Conservation (phyloP, 2,113 vertebrate species). For the Myotis lucifugus region DNA sequence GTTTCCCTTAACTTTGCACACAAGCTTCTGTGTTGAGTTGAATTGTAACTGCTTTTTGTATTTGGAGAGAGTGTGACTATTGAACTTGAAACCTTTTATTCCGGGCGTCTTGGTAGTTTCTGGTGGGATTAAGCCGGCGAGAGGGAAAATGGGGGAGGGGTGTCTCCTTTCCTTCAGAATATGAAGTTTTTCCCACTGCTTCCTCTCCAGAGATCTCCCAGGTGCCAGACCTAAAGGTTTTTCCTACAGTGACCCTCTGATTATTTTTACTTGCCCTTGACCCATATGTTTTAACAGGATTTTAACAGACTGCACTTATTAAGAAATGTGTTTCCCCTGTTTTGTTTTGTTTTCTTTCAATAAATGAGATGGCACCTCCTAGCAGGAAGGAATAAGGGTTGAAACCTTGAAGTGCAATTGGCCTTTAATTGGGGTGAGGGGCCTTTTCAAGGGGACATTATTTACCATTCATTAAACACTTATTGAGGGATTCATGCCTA, state of each 20-base stretch:
- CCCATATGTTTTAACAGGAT: slow-evolving; percentile 68
- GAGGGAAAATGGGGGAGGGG: slow-evolving; percentile 53
- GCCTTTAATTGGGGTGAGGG: slow-evolving; percentile 57
- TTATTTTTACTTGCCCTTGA: slow-evolving; percentile 61
- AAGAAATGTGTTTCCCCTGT: slow-evolving; percentile 77
- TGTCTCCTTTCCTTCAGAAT: neutral
- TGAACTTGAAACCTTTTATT: slow-evolving; percentile 82
- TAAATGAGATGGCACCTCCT: slow-evolving; percentile 76
- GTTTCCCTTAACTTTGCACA: slow-evolving; percentile 83
- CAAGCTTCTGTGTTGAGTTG: slow-evolving; percentile 83
- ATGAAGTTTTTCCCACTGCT: neutral
- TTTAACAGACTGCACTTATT: slow-evolving; percentile 77
- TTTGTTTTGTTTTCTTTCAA: slow-evolving; percentile 74
- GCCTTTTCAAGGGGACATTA: slow-evolving; percentile 3
- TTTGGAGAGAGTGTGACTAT: slow-evolving; percentile 87
- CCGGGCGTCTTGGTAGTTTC: slow-evolving; percentile 74
- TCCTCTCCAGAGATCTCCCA: neutral
- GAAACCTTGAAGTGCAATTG: slow-evolving; percentile 61
- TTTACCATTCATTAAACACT: slow-evolving; percentile 21
- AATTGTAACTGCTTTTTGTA: slow-evolving; percentile 87
- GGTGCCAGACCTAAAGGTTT: slow-evolving; percentile 37
- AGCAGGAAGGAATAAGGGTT: slow-evolving; percentile 68
- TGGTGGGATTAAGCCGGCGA: slow-evolving; percentile 56
- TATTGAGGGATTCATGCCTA: neutral
- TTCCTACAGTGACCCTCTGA: slow-evolving; percentile 36